Base-by-base conservation (phyloP, 2,797 vertebrate genomes). In the Melopsittacus undulatus region DNA sequence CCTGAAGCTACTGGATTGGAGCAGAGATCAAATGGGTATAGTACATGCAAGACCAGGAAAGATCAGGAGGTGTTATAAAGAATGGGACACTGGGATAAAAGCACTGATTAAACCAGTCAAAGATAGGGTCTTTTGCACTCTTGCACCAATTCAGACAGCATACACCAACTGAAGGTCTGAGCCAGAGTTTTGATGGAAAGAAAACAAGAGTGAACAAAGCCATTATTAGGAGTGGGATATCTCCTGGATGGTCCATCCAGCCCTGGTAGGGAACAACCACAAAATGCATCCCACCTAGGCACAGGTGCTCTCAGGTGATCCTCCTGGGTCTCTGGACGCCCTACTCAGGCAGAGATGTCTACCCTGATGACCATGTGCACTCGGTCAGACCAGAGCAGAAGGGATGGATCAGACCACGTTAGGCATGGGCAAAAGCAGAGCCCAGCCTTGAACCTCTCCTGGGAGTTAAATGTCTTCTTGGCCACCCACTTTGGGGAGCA, bases 391-490 rank as follows among this genome's bases (percentile, higher is more conserved):
- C 36, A 21, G 23, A 69, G 67, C 42, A 27, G 57, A 49, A 87
- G 18, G 12, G 14, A 4, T 1, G 4, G 49, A 62, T 64, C 20
- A 34, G 2, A 11, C 30, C 62, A 10, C 1, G 40, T 13, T 86
- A 8, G 3, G 1, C 2, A 1, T 1, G 2, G 34, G n/a, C 16
- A 38, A 56, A 40, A 70, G 66, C 19, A 30, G 18, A 48, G 34
- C 15, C 45, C 21, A 34, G 14, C 30, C 49, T 27, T 22, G 17
- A 59, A 10, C 12, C 21, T 52, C 26, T 81, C 48, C 61, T 22
- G 22, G 48, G 21, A 77, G 2, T 3, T 38, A n/a, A 32, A 0
- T 1, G 52, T 52, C 27, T 56, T 64, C 36, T 67, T 36, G 46
- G 32, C 29, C 42, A 72, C 7, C 3, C 3, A 0, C 20, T 87